Base-by-base conservation (phyloP, 2,113 vertebrate species). In the Mionectes macconnelli region DNA sequence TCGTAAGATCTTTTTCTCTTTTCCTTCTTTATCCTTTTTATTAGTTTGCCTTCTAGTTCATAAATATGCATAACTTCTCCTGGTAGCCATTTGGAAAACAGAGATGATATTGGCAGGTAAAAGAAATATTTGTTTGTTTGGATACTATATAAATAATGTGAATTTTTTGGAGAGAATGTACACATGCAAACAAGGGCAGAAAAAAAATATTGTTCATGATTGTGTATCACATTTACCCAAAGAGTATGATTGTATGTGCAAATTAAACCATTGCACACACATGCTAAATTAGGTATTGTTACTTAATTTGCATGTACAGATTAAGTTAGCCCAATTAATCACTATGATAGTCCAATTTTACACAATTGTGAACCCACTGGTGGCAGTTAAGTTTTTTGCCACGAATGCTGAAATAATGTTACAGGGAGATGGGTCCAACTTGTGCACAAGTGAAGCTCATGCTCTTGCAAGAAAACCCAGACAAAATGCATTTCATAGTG, bases 271-370 rank as follows among this genome's bases (percentile, higher is more conserved):
- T 62, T 90, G 55, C 73, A 35, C 12, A 1, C 63, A 68, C 52
- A 53, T 60, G 77, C 40, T 89, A 70, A 87, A 81, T 94, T 76
- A 83, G 84, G 45, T 91, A 77, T 75, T 92, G 49, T 78, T 87
- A 86, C 80, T 92, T 84, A 89, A 94, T 93, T 97, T 93, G 76
- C 79, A 84, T 79, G 94, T 87, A 72, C 85, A 92, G 77, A 94
- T 93, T 95, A 81, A 73, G 73, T 87, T 81, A 88, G 77, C 57
- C 60, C 92, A 94, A 88, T 93, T 82, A 94, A 93, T 95, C 92
- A 92, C 78, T 64, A 23, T 72, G 77, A 94, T 93, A 84, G 78
- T 60, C 87, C 75, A 63, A 39, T 91, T 91, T 96, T 94, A 90
- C 90, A 90, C 89, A 45, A 15, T 73, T 76, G 59, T 92, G 89